Evolutionary conservation across 2,113 vertebrate genomes (phyloP).

Genomic region (Nicator chloris): DNA sequence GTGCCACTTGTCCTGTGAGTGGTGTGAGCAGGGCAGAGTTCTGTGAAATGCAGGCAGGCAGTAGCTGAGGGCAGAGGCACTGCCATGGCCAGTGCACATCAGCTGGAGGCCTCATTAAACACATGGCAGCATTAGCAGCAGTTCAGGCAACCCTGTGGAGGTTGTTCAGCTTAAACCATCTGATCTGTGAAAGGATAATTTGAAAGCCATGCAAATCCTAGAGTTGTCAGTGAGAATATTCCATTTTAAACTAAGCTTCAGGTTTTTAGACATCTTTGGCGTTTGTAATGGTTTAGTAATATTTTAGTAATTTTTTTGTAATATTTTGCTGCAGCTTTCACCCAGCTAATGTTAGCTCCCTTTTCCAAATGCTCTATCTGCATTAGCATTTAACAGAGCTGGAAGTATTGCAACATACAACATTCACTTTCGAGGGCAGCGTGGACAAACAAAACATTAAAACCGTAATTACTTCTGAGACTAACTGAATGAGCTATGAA

Average conservation of each 20-base stretch:
- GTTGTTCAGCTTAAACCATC: background rate
- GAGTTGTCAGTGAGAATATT: background rate
- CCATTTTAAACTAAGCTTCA: background rate
- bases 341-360: background rate
- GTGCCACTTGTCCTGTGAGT: background rate
- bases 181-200: background rate
- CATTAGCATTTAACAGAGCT: background rate
- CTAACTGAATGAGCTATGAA: background rate
- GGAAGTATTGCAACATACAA: background rate
- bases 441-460: background rate
- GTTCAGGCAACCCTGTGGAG: background rate
- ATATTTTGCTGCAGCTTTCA: background rate
- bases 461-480: background rate
- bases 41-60: accelerated
- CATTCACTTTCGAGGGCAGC: background rate
- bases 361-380: background rate
- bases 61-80: background rate
- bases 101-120: background rate
- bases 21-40: background rate
- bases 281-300: background rate
- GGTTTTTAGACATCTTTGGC: background rate
- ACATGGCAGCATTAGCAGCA: accelerated
- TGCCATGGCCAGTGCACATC: background rate
- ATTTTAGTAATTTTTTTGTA: background rate
- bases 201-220: background rate